Conservation (phyloP, 2,797 vertebrate species). For the Xenopus petersii region DNA sequence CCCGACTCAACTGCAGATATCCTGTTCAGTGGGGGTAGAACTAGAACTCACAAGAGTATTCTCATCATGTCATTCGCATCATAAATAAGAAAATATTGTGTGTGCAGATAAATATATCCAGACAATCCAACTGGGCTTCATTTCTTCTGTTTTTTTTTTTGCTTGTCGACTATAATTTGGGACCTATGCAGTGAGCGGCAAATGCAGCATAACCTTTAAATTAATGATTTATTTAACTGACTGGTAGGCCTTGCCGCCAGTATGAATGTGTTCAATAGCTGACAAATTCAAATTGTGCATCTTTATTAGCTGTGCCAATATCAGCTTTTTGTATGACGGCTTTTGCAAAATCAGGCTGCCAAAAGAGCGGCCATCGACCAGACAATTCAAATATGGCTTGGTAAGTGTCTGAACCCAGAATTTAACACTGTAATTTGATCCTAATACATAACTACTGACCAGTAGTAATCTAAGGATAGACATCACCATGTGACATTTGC, state of each 20-base stretch:
- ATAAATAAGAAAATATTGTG: constrained; percentile 17
- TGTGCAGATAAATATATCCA: constrained; percentile 4
- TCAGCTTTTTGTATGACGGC: too few relatives aligned
- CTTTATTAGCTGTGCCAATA: too few relatives aligned
- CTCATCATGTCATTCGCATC: not conserved
- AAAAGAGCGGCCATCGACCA: too few relatives aligned
- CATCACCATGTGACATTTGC: not conserved
- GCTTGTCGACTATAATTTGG: too few relatives aligned
- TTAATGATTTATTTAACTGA: too few relatives aligned
- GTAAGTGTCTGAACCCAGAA: too few relatives aligned
- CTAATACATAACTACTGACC: not conserved
- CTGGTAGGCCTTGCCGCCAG: too few relatives aligned
- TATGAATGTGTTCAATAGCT: too few relatives aligned
- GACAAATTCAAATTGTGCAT: too few relatives aligned
- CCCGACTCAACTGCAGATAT: not conserved
- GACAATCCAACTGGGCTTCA: not conserved
- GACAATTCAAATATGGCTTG: too few relatives aligned
- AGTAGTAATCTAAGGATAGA: not conserved
- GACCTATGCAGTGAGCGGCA: not conserved
- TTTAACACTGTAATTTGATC: too few relatives aligned
- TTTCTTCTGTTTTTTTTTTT: not conserved
- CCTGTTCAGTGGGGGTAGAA: not conserved
- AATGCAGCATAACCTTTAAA: not conserved
- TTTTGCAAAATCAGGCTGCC: too few relatives aligned
- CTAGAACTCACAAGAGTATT: not conserved